A percentile compares a stretch with the other conserved stretches of the same genome.
These are phyloP conservation scores for Volucella zonaria DNA, from an alignment of 2,888 invertebrate genomes.

Conservation along the genomic window DNA sequence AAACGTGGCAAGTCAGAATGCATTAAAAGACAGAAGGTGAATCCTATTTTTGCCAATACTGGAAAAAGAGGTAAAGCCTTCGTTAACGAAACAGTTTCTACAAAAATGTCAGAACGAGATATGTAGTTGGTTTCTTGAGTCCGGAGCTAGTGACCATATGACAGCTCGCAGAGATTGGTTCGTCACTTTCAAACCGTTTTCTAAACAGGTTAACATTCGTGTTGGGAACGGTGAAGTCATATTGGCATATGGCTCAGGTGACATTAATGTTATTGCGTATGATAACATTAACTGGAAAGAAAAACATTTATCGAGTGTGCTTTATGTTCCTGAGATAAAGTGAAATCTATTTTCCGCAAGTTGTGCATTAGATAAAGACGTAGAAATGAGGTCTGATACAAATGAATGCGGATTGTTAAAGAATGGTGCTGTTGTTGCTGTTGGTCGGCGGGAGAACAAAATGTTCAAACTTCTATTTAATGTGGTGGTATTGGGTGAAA, in stretches of 20 bases:
- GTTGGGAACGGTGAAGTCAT: not conserved
- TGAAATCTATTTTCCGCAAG: not conserved
- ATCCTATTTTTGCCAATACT: no score
- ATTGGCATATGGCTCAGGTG: not conserved
- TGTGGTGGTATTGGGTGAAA: not conserved
- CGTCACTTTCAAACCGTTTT: no score
- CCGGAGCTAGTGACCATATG: not conserved
- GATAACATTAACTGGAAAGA: not conserved
- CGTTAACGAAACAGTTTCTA: no score
- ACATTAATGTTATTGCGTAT: no score
- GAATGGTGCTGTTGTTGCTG: no score
- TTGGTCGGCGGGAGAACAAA: not conserved
- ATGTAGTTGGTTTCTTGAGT: not conserved
- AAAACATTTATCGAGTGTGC: not conserved
- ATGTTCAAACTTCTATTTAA: slow-evolving; percentile 2
- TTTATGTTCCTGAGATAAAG: not conserved
- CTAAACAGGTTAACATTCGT: not conserved
- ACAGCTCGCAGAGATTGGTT: not conserved
- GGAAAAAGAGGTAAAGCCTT: no score
- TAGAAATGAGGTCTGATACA: no score
- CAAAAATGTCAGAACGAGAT: not conserved
- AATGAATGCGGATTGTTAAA: no score
- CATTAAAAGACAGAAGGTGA: no score
- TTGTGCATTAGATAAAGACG: not conserved
- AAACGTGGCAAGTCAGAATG: no score